phyloP scores from a whole-genome alignment of 1,140 invertebrate genomes.

The Achroia grisella region DNA sequence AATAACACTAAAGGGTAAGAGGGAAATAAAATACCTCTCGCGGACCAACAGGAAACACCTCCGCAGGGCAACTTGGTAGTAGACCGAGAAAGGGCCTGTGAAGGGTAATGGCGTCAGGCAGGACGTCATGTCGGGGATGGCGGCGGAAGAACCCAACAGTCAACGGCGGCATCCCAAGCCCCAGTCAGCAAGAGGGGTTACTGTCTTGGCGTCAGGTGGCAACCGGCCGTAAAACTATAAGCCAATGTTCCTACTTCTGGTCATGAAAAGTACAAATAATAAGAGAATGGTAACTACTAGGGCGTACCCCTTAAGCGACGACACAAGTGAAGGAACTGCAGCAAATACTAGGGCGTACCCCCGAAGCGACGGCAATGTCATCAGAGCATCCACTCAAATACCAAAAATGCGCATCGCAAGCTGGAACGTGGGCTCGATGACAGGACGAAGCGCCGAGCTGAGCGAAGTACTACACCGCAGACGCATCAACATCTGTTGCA shows the following conservation, averaged over 20 bases:
- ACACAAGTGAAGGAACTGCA: constrained; percentile 1
- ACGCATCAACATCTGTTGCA: constrained; percentile 12
- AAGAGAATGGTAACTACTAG: constrained; percentile 4
- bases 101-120: constrained; percentile 4
- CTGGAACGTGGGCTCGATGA: constrained; percentile 9
- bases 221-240: constrained; percentile 17
- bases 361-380: constrained; percentile 12
- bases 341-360: constrained; percentile 15
- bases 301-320: constrained; percentile 18
- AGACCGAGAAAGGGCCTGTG: constrained; percentile 2
- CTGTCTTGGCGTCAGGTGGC: constrained; percentile 17
- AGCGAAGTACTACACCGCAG: constrained; percentile 2
- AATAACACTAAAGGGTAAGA: no score
- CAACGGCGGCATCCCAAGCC: constrained; percentile 13
- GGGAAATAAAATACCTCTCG: no score
- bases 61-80: constrained; percentile 10
- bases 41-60: no score
- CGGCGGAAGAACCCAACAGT: constrained; percentile 11
- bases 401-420: neutral
- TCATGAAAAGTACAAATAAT: neutral
- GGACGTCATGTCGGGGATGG: constrained; percentile 7
- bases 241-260: constrained; percentile 1
- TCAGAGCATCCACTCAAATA: constrained; percentile 1
- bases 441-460: constrained; percentile 6
- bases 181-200: neutral